Percentiles rank a stretch among this genome's conserved stretches.
These are phyloP conservation scores for Halichondria panicea DNA, from an alignment of 37 sponge, comb jelly and placozoan genomes.

Conservation along the genomic window DNA sequence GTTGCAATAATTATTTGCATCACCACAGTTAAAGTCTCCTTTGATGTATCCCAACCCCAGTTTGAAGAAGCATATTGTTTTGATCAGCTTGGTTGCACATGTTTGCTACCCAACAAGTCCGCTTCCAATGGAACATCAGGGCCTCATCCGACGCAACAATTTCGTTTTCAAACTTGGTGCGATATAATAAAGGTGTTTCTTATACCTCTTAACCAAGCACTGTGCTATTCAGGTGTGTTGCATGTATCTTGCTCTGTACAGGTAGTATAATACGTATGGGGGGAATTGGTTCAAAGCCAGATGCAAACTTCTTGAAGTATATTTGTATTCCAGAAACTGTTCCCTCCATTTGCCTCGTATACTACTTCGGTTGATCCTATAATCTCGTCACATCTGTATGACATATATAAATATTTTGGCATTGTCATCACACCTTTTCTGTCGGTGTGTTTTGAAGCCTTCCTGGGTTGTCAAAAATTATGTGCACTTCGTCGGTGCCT, in stretches of 20 bases:
- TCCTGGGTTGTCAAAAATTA: slow-evolving; percentile 30
- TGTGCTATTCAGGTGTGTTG: not conserved
- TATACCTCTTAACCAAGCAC: slow-evolving; percentile 15
- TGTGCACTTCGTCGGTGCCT: slow-evolving; percentile 1
- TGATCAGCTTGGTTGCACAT: slow-evolving; percentile 34
- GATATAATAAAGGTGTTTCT: slow-evolving; percentile 26
- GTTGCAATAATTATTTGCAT: slow-evolving; percentile 12
- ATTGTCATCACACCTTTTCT: not conserved
- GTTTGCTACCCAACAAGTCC: slow-evolving; percentile 21
- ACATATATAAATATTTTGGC: not conserved
- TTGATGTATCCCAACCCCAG: slow-evolving; percentile 5
- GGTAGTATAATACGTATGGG: not conserved
- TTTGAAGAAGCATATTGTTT: slow-evolving; percentile 7
- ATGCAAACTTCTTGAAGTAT: slow-evolving; percentile 26
- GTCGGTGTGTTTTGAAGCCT: slow-evolving; percentile 7
- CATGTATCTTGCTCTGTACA: not conserved
- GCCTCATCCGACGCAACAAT: slow-evolving; percentile 24
- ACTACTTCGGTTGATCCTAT: not conserved
- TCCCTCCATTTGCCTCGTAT: not conserved
- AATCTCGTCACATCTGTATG: not conserved
- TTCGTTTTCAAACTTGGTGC: slow-evolving; percentile 36
- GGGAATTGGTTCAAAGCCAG: slow-evolving; percentile 12
- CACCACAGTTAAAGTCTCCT: not conserved
- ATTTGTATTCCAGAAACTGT: not conserved
- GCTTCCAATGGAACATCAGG: slow-evolving; percentile 29